Percentiles rank a stretch among this genome's conserved stretches.
phyloP scores from a whole-genome alignment of 2,888 invertebrate genomes.

The Meiosimyza platycephala region DNA sequence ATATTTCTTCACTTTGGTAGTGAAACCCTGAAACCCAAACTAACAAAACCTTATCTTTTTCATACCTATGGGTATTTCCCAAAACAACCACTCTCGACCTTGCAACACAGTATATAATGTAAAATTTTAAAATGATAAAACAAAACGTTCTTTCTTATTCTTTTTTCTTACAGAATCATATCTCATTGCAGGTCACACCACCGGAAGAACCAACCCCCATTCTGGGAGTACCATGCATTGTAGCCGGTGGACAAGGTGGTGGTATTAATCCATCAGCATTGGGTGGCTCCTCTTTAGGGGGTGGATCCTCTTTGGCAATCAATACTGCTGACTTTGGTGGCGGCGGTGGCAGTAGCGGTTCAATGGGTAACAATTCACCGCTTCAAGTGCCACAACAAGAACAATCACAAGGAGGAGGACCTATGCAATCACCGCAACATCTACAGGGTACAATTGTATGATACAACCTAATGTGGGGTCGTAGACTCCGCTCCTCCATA shows the following conservation, averaged over 20 bases:
- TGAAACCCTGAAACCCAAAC: too few species aligned
- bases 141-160: too few species aligned
- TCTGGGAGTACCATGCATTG: constrained; percentile 64
- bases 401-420: constrained; percentile 61
- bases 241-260: constrained; percentile 59
- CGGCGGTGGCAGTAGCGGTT: constrained; percentile 66
- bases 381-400: constrained; percentile 70
- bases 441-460: constrained; percentile 93
- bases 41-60: too few species aligned
- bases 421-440: constrained; percentile 72
- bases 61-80: too few species aligned
- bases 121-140: too few species aligned
- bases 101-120: too few species aligned
- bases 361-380: constrained; percentile 67
- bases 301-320: constrained; percentile 63
- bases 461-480: constrained; percentile 95
- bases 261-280: constrained; percentile 65
- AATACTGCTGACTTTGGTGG: constrained; percentile 65
- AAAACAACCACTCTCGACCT: too few species aligned
- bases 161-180: constrained; percentile 55
- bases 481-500: constrained; percentile 82
- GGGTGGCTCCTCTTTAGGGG: constrained; percentile 56
- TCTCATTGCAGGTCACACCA: constrained; percentile 72
- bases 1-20: too few species aligned
- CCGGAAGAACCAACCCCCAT: constrained; percentile 72